Base-by-base conservation (phyloP, 2,888 invertebrate genomes). In the Ferrisia virgata region DNA sequence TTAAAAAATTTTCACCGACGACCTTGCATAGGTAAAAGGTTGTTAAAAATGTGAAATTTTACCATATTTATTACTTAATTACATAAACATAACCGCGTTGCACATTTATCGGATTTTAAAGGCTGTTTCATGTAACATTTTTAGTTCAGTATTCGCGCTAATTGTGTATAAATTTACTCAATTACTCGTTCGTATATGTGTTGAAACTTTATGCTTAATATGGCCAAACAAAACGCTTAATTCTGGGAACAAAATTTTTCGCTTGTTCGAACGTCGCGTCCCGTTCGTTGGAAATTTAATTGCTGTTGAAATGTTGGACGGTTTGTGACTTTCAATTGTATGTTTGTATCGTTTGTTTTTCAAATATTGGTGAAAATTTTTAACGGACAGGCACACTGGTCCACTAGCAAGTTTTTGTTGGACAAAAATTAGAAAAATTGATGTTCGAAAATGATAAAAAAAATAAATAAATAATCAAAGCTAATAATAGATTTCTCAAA, bases 11-110 rank as follows among this genome's bases (percentile, higher is more conserved):
- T 72, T 72, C 72, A 64, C 28, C 72, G 36, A 64, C 64, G 64
- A 72, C 72, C 72, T 72, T 72, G 72, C 72, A n/a, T 36, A 72
- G 2, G 33, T 72, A 33, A 33, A 72, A 72, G 72, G 72, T 31
- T 64, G 25, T 64, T 33, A 72, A 33, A 72, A 72, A 72, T 72
- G n/a, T 72, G 31, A 72, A 31, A 33, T 72, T 72, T 72, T 13
- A 33, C n/a, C 33, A 72, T 33, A 72, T 72, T 72, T 72, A 72
- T 72, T 33, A 15, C 72, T 72, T 72, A 72, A 72, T 72, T 72
- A 72, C n/a, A 33, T 36, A 72, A 64, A 64, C 33, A 33, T n/a
- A n/a, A n/a, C 72, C 5, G 22, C 28, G 72, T 31, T 72, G 72
- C n/a, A 15, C 33, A 72, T 72, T 72, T 31, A 72, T 72, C 72